These are phyloP conservation scores for Acestrorhynchus altus DNA, from an alignment of 2,797 vertebrate genomes.

Conservation along the genomic window DNA sequence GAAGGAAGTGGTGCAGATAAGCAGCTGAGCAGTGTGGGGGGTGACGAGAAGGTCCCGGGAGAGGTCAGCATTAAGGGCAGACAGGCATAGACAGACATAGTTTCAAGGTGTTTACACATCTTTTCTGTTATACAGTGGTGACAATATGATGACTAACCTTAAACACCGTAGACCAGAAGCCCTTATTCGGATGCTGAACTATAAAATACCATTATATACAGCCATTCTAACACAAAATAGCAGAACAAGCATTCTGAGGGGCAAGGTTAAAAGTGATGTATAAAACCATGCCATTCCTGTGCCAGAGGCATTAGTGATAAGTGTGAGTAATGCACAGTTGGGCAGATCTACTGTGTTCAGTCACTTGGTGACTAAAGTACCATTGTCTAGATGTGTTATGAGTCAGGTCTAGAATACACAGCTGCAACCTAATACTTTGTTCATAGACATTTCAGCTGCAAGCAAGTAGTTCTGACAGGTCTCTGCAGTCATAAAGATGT, in stretches of 20 bases:
- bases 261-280: not conserved
- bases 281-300: not conserved
- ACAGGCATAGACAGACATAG: too few species aligned
- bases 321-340: constrained; percentile 16
- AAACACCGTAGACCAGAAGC: not conserved
- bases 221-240: not conserved
- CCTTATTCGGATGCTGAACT: not conserved
- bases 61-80: constrained; percentile 13
- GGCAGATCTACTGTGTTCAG: constrained; percentile 3
- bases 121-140: too few species aligned
- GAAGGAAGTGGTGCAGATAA: not conserved
- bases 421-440: not conserved
- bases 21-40: constrained; percentile 7
- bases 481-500: not conserved
- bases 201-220: not conserved
- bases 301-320: not conserved
- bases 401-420: not conserved
- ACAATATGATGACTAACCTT: too few species aligned
- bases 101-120: too few species aligned
- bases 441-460: constrained; percentile 7
- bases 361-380: constrained; percentile 26
- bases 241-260: not conserved
- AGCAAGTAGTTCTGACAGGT: not conserved
- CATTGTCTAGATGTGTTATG: constrained; percentile 17
- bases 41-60: constrained; percentile 16